Evolutionary conservation across 2,888 invertebrate species (phyloP), one percentile per base, ranked within the genome.

Genomic region (Diplolepis rosae): DNA sequence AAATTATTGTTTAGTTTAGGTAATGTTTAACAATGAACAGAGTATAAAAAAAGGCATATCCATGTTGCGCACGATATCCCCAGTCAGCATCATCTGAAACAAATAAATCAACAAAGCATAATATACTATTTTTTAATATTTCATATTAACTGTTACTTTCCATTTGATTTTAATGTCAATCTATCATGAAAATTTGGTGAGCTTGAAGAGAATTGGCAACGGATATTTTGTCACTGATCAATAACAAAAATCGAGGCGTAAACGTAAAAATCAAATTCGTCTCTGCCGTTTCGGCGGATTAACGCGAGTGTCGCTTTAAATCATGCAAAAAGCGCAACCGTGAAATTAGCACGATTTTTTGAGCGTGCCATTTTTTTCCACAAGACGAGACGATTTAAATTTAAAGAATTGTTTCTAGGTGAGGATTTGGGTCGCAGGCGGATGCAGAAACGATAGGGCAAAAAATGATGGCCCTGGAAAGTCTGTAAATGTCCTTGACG

Each of bases 401-500:
- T 52, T 52, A 70, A 65, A 39, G 65, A 54, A 45, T 69, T 67
- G 35, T 50, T 71, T 74, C n/a, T 69, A 32, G 54, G 54, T 39
- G 22, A 22, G n/a, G 35, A 61, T 61, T 35, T 61, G 39, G 61
- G 61, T 72, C 65, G 50, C 28, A 52, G 56, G 65, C 56, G 69
- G 68, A 73, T 69, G 61, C 69, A 68, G 56, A 66, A 66, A 72
- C 35, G 69, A 70, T 65, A 66, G 68, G 51, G 65, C 68, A 75
- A 72, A 79, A 76, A 77, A 77, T 73, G 65, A 71, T 77, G 73
- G 80, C 79, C 82, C 79, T 78, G 80, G 79, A 67, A 77, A 73
- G 77, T 73, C 83, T 77, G 82, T 80, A 80, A 82, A 81, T 85
- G 86, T 86, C 85, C 86, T 87, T 87, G 86, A 82, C 84, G 84